Evolutionary conservation across 2,797 vertebrate species (phyloP).

Genomic region (Fistularia tabacaria): DNA sequence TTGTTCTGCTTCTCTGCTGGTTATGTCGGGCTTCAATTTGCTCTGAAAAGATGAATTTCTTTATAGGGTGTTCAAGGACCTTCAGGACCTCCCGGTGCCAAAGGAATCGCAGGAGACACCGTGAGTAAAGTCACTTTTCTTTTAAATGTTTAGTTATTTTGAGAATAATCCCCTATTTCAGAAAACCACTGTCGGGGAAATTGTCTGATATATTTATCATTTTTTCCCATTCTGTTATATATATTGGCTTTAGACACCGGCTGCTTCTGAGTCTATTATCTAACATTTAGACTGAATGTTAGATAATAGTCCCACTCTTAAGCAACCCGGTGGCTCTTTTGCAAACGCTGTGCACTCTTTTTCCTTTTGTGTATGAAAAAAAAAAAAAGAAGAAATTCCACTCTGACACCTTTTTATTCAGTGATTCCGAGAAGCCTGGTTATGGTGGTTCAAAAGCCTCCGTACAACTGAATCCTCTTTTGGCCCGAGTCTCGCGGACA

Average conservation of each 20-base stretch:
- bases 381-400: too few relatives aligned
- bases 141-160: neutral
- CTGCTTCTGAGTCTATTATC: too few relatives aligned
- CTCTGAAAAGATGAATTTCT: constrained; percentile 6
- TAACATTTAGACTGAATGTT: too few relatives aligned
- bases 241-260: too few relatives aligned
- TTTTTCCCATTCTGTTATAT: too few relatives aligned
- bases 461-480: constrained; percentile 41
- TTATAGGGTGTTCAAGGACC: constrained; percentile 86
- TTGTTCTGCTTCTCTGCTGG: too few relatives aligned
- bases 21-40: too few relatives aligned
- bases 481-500: constrained; percentile 38
- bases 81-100: constrained; percentile 86
- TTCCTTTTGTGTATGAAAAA: constrained; percentile 1
- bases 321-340: too few relatives aligned
- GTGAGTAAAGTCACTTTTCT: constrained; percentile 68
- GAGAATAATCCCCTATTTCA: neutral
- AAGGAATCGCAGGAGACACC: constrained; percentile 86
- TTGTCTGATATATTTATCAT: too few relatives aligned
- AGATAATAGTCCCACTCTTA: too few relatives aligned
- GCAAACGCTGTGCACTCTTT: too few relatives aligned
- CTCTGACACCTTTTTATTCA: constrained; percentile 23
- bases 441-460: constrained; percentile 29
- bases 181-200: neutral
- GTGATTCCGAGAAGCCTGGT: constrained; percentile 20